phyloP scores from a whole-genome alignment of 2,797 vertebrate species.

The Hypotaenidia philippensis region DNA sequence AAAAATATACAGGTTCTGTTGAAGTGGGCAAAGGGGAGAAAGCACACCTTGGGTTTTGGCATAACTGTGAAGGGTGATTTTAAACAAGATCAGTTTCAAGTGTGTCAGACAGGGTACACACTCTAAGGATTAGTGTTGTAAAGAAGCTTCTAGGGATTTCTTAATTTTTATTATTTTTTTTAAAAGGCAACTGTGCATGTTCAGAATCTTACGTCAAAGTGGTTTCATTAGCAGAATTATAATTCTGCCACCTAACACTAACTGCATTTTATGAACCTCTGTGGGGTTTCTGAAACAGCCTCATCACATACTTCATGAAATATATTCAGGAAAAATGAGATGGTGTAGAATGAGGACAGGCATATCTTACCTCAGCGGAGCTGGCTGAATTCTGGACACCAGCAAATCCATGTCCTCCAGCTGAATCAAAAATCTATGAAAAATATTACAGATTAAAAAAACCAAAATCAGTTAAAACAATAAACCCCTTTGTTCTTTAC shows the following conservation, averaged over 20 bases:
- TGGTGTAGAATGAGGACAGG: not conserved
- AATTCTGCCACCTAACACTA: not conserved
- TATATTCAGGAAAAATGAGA: not conserved
- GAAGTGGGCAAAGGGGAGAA: not conserved
- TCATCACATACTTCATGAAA: not conserved
- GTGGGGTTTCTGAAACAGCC: not conserved
- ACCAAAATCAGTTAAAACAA: not conserved
- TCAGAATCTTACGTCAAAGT: not conserved
- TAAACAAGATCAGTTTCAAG: not conserved
- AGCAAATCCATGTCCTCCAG: constrained; percentile 80
- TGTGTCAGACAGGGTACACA: not conserved
- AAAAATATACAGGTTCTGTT: not conserved
- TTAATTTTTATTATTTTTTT: not conserved
- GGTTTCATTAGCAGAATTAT: not conserved
- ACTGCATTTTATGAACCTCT: not conserved
- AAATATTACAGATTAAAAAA: constrained; percentile 13
- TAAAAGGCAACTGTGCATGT: not conserved
- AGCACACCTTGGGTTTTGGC: not conserved
- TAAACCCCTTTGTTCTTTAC: not conserved
- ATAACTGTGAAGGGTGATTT: not conserved
- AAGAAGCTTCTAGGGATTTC: not conserved
- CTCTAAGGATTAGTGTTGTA: not conserved
- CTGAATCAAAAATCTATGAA: constrained; percentile 88
- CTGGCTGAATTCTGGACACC: constrained; percentile 76
- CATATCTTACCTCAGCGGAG: constrained; percentile 84